A percentile compares a stretch with the other conserved stretches of the same genome.
Conservation (phyloP, 2,113 vertebrate species). For the Ammodytes dubius region DNA sequence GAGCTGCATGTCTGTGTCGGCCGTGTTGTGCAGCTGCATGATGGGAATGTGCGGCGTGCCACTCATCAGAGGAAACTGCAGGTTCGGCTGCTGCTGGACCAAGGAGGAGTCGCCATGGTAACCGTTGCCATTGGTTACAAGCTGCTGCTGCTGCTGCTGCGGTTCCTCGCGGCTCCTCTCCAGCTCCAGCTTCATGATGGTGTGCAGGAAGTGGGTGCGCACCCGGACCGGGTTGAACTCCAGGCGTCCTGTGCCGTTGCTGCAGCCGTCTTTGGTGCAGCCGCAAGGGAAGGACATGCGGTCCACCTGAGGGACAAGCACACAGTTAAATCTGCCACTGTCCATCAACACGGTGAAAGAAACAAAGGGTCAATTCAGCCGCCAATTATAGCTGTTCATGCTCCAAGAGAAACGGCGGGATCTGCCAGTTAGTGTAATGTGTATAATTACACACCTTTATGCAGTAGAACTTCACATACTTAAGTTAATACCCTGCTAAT, state of each 20-base stretch:
- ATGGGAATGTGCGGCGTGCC: slow-evolving; percentile 83
- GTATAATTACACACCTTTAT: background rate
- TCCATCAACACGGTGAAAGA: background rate
- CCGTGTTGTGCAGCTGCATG: slow-evolving; percentile 91
- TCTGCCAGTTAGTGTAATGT: background rate
- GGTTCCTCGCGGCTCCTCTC: slow-evolving; percentile 93
- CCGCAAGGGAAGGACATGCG: slow-evolving; percentile 97
- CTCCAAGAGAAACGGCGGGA: background rate
- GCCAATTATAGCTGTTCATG: slow-evolving; percentile 9
- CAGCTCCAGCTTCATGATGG: slow-evolving; percentile 97
- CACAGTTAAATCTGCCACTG: background rate
- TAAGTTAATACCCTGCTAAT: background rate
- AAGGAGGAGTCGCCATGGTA: slow-evolving; percentile 89
- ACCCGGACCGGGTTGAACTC: slow-evolving; percentile 97
- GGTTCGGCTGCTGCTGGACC: slow-evolving; percentile 85
- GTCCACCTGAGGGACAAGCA: slow-evolving; percentile 88
- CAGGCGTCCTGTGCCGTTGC: slow-evolving; percentile 92
- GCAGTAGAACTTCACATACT: background rate
- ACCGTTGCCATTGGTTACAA: slow-evolving; percentile 89
- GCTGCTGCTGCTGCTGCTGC: slow-evolving; percentile 79
- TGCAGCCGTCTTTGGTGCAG: slow-evolving; percentile 95
- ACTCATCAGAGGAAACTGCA: slow-evolving; percentile 90
- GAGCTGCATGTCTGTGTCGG: slow-evolving; percentile 86
- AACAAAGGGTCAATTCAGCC: background rate
- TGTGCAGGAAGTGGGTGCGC: slow-evolving; percentile 97